Evolutionary conservation across 2,113 vertebrate species (phyloP), one percentile per base, ranked within the genome.

Genomic region (Microcebus lehilahytsara): DNA sequence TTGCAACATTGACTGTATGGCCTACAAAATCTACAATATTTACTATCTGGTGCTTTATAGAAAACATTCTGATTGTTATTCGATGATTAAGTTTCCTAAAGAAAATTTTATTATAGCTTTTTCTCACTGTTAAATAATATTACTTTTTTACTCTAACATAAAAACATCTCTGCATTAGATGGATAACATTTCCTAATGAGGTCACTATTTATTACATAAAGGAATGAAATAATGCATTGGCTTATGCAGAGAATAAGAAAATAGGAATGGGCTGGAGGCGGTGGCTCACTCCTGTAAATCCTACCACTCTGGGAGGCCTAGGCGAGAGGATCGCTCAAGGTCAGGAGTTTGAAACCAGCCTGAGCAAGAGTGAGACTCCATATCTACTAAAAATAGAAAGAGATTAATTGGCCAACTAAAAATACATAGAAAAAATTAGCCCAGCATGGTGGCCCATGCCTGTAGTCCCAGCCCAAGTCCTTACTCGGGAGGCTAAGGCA

Each of bases 151-250:
- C 69, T 93, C 23, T 53, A 83, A 16, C 46, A 96, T 83, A 85
- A 90, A 96, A 96, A 85, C 19, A 80, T 87, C 66, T 89, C 62
- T 94, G 23, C 37, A 89, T 74, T 85, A 79, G 49, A 90, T 85
- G 11, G 34, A 37, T 32, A 85, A 49, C 46, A 94, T 86, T 86
- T 96, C 60, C 34, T 83, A 89, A 81, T 53, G 23, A n/a, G 4
- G 58, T 78, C 58, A 79, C 37, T 86, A 80, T 81, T 96, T 79
- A 92, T 62, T 91, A 89, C 6, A 37, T 84, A 96, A 91, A 86
- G 34, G 13, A 88, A 95, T 53, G 81, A 71, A 88, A 53, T 40
- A 96, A 74, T 60, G 69, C 78, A 89, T 27, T 37, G 56, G 46
- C 42, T 42, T 93, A n/a, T 72, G 53, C 22, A 93, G 46, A 87